Evolutionary conservation across 92 coral and sea anemone genomes (phyloP), one percentile per base, ranked within the genome.

Genomic region (Hydrozoanthus gracilis): DNA sequence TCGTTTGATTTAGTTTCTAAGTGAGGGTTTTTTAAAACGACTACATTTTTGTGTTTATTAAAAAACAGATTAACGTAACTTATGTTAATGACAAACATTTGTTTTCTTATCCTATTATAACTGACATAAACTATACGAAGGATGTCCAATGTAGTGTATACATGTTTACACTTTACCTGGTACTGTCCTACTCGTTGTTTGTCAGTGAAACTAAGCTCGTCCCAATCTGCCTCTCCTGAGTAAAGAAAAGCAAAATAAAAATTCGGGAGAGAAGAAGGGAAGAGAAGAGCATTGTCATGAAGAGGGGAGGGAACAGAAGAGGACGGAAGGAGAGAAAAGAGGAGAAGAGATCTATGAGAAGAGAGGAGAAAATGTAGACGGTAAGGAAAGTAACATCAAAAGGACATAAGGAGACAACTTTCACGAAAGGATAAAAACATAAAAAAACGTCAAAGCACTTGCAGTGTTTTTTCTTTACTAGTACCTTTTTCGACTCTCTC

Each of bases 211-310:
- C 89, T 88, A 39, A 96, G 93, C 68, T 96, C 99, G 71, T 96
- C 98, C 35, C 95, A 95, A 71, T 96, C 99, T 77, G 87, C 87
- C 75, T 96, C 99, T 46, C 99, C 99, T 96, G 77, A 11, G 35
- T 46, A 20, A 47, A 44, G 13, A 60, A 58, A 1, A 12, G 5
- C 27, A 44, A 47, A 4, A 20, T 4, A 71, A 18, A 69, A 69
- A 8, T 4, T 2, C n/a, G 12, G 15, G 15, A 15, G 27, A 72
- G 20, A 11, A 54, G 27, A 3, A 5, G 46, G 54, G 16, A 8
- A 73, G 56, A 27, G 60, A 74, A 13, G 13, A 49, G n/a, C 4
- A 12, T 2, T 45, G 8, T 48, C 18, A 45, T 54, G 8, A 6
- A n/a, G 16, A 61, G 68, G 61, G 13, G 61, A 54, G 13, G 13